phyloP scores from a whole-genome alignment of 2,113 vertebrate species.

The Cebidichthys violaceus region DNA sequence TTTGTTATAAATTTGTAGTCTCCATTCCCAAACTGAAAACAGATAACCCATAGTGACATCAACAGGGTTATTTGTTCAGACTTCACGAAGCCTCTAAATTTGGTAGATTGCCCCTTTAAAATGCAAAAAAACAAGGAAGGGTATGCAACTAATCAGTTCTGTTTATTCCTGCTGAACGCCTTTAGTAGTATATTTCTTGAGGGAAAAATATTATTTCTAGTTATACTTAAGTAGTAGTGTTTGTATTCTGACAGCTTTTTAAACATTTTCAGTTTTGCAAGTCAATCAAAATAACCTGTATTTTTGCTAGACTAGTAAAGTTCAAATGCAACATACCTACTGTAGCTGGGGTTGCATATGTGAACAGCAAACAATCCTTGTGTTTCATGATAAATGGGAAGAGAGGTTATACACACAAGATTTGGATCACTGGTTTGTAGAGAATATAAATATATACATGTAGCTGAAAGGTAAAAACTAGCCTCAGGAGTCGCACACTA shows the following conservation, averaged over 20 bases:
- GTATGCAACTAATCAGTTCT: neutral
- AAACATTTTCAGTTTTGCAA: neutral
- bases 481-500: constrained; percentile 36
- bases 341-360: neutral
- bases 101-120: neutral
- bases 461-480: constrained; percentile 43
- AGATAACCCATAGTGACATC: neutral
- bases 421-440: constrained; percentile 31
- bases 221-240: neutral
- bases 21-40: neutral
- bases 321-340: neutral
- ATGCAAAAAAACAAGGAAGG: too few species aligned
- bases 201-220: neutral
- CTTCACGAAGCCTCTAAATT: neutral
- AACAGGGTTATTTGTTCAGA: neutral
- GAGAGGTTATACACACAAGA: constrained; percentile 15
- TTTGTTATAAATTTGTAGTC: neutral
- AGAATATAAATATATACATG: constrained; percentile 29
- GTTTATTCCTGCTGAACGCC: neutral
- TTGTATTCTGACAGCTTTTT: neutral
- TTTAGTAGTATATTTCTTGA: neutral
- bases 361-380: neutral
- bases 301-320: neutral
- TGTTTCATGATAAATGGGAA: neutral
- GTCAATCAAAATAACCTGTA: neutral